Percentiles rank a stretch among this genome's conserved stretches.
Evolutionary conservation across 2,113 vertebrate genomes (phyloP).

Genomic region (Rutilus rutilus): DNA sequence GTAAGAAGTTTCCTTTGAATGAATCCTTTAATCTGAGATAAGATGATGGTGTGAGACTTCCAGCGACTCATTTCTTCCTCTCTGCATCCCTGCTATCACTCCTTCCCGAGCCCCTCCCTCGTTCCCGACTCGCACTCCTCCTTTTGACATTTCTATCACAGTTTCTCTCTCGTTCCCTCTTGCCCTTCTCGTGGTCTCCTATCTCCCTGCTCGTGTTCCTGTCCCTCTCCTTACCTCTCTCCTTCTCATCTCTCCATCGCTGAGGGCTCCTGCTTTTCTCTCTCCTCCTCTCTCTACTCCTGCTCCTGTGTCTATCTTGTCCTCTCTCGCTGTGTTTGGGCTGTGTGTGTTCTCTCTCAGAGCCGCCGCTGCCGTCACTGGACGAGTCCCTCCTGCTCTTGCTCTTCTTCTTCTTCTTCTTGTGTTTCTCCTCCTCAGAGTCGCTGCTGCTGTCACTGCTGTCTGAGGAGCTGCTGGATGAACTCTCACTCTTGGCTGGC

Average conservation of each 20-base stretch:
- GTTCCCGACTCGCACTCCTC: constrained; percentile 42
- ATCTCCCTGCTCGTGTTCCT: constrained; percentile 3
- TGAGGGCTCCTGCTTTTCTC: constrained; percentile 68
- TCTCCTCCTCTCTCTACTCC: constrained; percentile 55
- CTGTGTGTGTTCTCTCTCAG: constrained; percentile 68
- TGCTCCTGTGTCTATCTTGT: constrained; percentile 30
- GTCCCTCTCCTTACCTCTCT: constrained; percentile 13
- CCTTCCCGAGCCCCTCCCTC: constrained; percentile 60
- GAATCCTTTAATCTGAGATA: neutral
- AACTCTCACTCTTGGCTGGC: constrained; percentile 71
- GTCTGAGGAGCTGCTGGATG: constrained; percentile 75
- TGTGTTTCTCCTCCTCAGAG: constrained; percentile 73
- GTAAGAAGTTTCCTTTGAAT: neutral
- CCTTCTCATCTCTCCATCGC: constrained; percentile 66
- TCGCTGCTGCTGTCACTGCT: constrained; percentile 73
- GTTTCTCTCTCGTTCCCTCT: constrained; percentile 15
- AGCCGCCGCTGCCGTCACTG: constrained; percentile 68
- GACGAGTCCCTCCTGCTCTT: constrained; percentile 81
- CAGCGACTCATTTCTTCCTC: neutral
- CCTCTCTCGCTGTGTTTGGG: neutral
- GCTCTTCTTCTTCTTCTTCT: constrained; percentile 73
- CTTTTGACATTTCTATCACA: constrained; percentile 17
- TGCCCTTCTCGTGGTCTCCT: neutral
- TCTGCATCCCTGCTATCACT: constrained; percentile 49
- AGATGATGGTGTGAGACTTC: neutral